These are phyloP conservation scores for Loripinus fragilis DNA, from an alignment of 2,888 invertebrate genomes.

Conservation along the genomic window DNA sequence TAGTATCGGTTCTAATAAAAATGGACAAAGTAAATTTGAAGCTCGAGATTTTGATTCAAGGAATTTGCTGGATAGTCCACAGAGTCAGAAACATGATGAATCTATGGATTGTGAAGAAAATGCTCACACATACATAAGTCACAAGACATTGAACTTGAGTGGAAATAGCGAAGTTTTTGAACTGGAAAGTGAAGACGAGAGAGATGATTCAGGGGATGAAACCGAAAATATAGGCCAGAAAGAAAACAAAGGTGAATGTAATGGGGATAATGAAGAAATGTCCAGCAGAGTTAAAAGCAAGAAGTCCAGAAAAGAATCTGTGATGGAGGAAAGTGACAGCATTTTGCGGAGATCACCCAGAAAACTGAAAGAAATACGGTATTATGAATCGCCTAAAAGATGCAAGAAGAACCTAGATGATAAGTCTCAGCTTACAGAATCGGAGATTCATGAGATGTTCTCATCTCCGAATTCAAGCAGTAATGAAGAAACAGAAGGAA, in stretches of 20 bases:
- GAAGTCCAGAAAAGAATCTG: neutral
- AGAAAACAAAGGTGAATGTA: neutral
- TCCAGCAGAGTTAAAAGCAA: neutral
- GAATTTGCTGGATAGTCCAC: neutral
- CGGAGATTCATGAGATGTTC: conserved; percentile 13
- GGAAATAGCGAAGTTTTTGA: conserved; percentile 8
- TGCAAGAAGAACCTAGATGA: neutral
- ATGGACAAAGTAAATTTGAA: neutral
- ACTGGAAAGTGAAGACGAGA: conserved; percentile 31
- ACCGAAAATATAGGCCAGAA: conserved; percentile 27
- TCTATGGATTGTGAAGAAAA: neutral
- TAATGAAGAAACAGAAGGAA: neutral
- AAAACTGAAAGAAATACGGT: conserved; percentile 34
- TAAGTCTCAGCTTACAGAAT: conserved; percentile 10
- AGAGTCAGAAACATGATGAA: neutral
- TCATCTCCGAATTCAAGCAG: neutral
- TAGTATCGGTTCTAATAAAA: too few relatives aligned
- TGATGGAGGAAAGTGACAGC: neutral
- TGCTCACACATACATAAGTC: conserved; percentile 17
- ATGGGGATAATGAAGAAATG: neutral
- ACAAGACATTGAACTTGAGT: conserved; percentile 6
- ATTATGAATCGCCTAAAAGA: neutral
- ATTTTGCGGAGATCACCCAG: conserved; percentile 49
- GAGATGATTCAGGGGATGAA: neutral
- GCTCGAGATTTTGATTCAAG: neutral